These are phyloP conservation scores for Drosophila sordidula DNA, from an alignment of 2,888 invertebrate species.

Conservation along the genomic window DNA sequence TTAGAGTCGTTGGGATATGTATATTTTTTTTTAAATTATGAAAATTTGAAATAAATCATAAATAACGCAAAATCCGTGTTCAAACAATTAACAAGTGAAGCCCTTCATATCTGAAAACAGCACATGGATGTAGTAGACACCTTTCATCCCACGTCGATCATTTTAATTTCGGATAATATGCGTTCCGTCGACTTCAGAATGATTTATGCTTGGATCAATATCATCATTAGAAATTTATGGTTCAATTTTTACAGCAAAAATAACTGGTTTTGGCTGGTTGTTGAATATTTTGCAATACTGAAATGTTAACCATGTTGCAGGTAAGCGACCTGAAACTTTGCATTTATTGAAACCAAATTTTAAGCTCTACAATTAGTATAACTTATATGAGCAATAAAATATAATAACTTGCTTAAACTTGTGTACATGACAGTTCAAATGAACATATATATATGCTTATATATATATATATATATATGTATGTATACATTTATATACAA, in stretches of 20 bases:
- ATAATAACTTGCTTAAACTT: not conserved
- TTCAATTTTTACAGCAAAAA: constrained; percentile 52
- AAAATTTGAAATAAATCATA: constrained; percentile 35
- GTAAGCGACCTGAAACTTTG: constrained; percentile 26
- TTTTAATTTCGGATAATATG: constrained; percentile 57
- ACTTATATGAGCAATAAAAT: not conserved
- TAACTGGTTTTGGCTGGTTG: constrained; percentile 48
- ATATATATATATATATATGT: too few relatives aligned
- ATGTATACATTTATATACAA: too few relatives aligned
- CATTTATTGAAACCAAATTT: constrained; percentile 18
- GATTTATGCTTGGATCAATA: constrained; percentile 67
- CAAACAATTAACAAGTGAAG: constrained; percentile 29
- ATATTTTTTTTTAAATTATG: too few relatives aligned
- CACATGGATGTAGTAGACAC: constrained; percentile 15
- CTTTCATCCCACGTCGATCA: constrained; percentile 49
- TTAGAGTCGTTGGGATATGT: too few relatives aligned
- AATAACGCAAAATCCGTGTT: constrained; percentile 23
- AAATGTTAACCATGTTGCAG: constrained; percentile 14
- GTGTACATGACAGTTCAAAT: not conserved
- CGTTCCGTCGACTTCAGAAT: constrained; percentile 40
- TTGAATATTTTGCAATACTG: constrained; percentile 32
- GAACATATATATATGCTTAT: too few relatives aligned
- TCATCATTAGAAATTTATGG: constrained; percentile 67
- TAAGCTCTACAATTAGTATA: constrained; percentile 3
- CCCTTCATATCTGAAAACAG: constrained; percentile 21